Base-by-base conservation (phyloP, 2,113 vertebrate species). In the Sander lucioperca region DNA sequence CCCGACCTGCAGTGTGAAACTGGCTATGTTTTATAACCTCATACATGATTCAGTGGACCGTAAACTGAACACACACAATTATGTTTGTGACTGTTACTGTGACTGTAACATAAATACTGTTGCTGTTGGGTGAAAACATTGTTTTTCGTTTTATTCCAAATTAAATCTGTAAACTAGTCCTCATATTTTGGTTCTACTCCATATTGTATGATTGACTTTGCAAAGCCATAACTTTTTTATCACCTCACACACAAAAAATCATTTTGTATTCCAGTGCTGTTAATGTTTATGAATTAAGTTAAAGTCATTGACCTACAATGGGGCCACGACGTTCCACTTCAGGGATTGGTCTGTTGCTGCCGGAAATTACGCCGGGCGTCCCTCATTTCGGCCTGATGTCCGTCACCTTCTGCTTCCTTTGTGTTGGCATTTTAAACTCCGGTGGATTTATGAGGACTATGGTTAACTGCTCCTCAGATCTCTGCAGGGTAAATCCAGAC, bases 1-100 rank as follows among this genome's bases (percentile, higher is more conserved):
- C 36, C 68, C 71, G 53, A 66, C 36, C 72, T 66, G 68, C 63
- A 8, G 67, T 47, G 57, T 65, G 47, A 79, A 77, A 25, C 10
- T n/a, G 63, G 14, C 47, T 54, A 19, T 53, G 50, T 43, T 78
- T 77, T 50, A 76, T 64, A 6, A 78, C 30, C 53, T 43, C 71
- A 62, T 71, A 4, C 50, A 36, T 58, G 48, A 56, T 80, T 72
- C 50, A 67, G 43, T 36, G 33, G 67, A 39, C 18, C 48, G 11
- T 27, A n/a, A 5, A 36, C 7, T 57, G 30, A 72, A 54, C 65
- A 75, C 18, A 73, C 11, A 77, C 5, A 68, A 43, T 43, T 43
- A 43, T 43, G 39, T 43, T 3, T 43, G 9, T 39, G 39, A 43
- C 39, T 11, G 10, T 43, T 43, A 43, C 39, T 11, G 39, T 2